Evolutionary conservation across 2,113 vertebrate species (phyloP).

Genomic region (Cichladusa arquata): DNA sequence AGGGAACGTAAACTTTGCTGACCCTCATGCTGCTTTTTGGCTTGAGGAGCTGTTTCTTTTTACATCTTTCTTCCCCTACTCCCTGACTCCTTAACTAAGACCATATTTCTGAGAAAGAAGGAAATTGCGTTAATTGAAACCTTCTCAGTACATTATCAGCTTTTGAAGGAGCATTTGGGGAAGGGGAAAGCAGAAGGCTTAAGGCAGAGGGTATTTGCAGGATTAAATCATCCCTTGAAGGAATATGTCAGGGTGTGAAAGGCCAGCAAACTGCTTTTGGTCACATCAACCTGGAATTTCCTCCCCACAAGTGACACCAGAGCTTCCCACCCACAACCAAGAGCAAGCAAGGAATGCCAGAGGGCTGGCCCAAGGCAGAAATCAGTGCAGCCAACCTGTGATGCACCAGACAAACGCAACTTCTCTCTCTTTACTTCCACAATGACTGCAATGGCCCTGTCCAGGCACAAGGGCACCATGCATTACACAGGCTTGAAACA

Average conservation of each 20-base stretch:
- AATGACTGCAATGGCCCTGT: not conserved
- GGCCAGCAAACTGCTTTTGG: not conserved
- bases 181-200: not conserved
- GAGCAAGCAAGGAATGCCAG: not conserved
- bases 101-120: constrained; percentile 57
- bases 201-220: not conserved
- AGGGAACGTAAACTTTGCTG: not conserved
- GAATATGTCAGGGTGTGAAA: not conserved
- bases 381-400: not conserved
- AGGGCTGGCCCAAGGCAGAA: not conserved
- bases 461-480: accelerated
- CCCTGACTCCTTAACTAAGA: not conserved
- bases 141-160: constrained; percentile 36
- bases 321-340: not conserved
- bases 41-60: not conserved
- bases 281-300: not conserved
- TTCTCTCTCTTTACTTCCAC: not conserved
- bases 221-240: constrained; percentile 43
- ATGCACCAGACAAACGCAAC: not conserved
- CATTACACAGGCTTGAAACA: not conserved
- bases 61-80: not conserved
- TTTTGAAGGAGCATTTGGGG: not conserved
- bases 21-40: not conserved
- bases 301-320: not conserved
- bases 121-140: constrained; percentile 60